Evolutionary conservation across 2,113 vertebrate species (phyloP).

Genomic region (Ciconia boyciana): DNA sequence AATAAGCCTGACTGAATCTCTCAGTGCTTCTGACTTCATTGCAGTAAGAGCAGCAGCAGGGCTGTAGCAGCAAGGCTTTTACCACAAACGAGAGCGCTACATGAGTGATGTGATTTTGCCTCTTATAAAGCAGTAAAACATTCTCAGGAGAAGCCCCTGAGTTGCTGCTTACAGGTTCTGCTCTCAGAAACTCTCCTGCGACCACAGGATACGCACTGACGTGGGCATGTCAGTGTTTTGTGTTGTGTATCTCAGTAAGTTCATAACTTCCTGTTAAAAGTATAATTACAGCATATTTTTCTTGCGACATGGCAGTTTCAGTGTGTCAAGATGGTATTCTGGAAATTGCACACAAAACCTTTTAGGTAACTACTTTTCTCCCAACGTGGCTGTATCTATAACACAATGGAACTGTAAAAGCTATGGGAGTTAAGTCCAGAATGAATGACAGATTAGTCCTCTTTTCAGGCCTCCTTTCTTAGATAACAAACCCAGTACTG

Average conservation of each 20-base stretch:
- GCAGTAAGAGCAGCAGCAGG: not conserved
- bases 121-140: accelerated
- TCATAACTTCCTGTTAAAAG: not conserved
- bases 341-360: not conserved
- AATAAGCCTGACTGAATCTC: not conserved
- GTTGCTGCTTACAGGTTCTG: not conserved
- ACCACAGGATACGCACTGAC: not conserved
- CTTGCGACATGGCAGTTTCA: not conserved
- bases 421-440: not conserved
- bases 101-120: not conserved
- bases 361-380: not conserved
- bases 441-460: not conserved
- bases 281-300: not conserved
- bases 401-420: not conserved
- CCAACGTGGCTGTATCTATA: not conserved
- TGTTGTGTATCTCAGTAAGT: not conserved
- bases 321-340: not conserved
- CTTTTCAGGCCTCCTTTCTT: not conserved
- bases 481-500: not conserved
- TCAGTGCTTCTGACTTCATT: not conserved
- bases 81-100: not conserved
- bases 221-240: not conserved
- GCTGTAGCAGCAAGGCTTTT: not conserved
- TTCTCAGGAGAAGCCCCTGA: not conserved
- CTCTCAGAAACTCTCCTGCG: not conserved